Percentiles rank a stretch among this genome's conserved stretches.
These are phyloP conservation scores for Mongoloraphidia duomilia DNA, from an alignment of 2,888 invertebrate species.

Conservation along the genomic window DNA sequence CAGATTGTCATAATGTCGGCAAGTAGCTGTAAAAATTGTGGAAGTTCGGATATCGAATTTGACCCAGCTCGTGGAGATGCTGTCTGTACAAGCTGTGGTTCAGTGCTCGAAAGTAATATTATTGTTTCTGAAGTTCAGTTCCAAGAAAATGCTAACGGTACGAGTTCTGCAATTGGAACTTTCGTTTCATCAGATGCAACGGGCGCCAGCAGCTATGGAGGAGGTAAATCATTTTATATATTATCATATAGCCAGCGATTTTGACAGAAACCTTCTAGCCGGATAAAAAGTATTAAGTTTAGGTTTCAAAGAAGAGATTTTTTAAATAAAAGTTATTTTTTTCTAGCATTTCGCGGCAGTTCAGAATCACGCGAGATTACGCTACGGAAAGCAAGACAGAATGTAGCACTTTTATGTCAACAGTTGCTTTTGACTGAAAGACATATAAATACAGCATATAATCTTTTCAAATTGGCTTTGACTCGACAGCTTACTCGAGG, in stretches of 20 bases:
- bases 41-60: conserved; percentile 82
- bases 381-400: conserved; percentile 70
- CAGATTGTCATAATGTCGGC: conserved; percentile 35
- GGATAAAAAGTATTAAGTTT: too few relatives aligned
- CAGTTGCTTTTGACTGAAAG: conserved; percentile 81
- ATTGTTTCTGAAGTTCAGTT: conserved; percentile 96
- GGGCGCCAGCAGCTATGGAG: conserved; percentile 69
- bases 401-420: conserved; percentile 72
- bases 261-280: too few relatives aligned
- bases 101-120: conserved; percentile 88
- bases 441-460: conserved; percentile 84
- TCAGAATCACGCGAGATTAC: conserved; percentile 90
- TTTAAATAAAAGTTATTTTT: conserved; percentile 4
- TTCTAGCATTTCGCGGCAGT: conserved; percentile 60
- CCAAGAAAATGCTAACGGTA: conserved; percentile 82
- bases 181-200: conserved; percentile 84
- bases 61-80: conserved; percentile 91
- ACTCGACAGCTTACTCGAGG: conserved; percentile 77
- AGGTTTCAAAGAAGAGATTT: neutral
- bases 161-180: conserved; percentile 77
- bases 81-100: conserved; percentile 91
- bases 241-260: neutral
- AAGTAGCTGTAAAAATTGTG: conserved; percentile 76
- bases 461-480: conserved; percentile 86
- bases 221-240: conserved; percentile 33